phyloP scores from a whole-genome alignment of 2,113 vertebrate species.

The Lepisosteus oculatus region DNA sequence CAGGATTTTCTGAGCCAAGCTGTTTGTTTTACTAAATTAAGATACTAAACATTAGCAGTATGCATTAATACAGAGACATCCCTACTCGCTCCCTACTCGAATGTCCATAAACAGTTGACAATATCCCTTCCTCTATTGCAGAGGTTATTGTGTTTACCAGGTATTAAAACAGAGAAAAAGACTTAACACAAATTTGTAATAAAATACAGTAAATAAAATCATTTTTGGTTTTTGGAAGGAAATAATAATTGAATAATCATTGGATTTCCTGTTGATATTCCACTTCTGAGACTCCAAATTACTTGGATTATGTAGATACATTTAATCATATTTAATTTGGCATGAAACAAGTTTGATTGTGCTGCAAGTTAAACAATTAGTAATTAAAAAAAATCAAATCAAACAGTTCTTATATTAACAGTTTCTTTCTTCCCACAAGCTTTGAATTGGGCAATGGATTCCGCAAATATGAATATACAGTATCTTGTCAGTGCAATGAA shows the following conservation, averaged over 20 bases:
- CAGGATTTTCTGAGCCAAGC: background rate
- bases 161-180: too few relatives aligned
- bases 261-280: background rate
- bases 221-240: too few relatives aligned
- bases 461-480: too few relatives aligned
- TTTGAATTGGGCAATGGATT: too few relatives aligned
- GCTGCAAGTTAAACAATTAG: background rate
- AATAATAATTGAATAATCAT: too few relatives aligned
- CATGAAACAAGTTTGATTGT: background rate
- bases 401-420: conserved; percentile 3
- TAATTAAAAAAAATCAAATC: background rate
- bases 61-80: background rate
- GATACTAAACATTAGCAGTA: background rate
- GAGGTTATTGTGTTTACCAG: too few relatives aligned
- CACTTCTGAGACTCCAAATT: background rate
- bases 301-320: conserved; percentile 6
- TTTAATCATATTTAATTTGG: background rate
- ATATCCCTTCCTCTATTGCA: too few relatives aligned
- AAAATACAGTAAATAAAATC: too few relatives aligned
- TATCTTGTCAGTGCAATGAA: too few relatives aligned
- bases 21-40: background rate
- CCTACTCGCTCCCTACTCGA: too few relatives aligned
- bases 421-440: background rate
- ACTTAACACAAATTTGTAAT: too few relatives aligned
- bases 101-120: too few relatives aligned